These are phyloP conservation scores for Tachina grossa DNA, from an alignment of 2,888 invertebrate species.

Conservation along the genomic window DNA sequence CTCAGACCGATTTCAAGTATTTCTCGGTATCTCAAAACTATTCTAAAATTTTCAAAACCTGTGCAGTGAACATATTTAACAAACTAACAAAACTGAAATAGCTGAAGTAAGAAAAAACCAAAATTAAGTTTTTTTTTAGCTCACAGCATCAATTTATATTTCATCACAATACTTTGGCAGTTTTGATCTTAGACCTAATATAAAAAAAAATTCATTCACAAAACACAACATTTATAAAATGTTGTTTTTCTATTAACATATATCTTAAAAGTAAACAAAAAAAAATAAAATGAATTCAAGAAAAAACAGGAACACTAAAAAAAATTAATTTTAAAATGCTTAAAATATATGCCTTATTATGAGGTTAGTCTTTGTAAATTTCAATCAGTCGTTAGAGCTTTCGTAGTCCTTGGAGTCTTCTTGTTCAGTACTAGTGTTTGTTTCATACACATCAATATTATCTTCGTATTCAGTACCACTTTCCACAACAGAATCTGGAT, in stretches of 20 bases:
- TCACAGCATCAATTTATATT: conserved; percentile 1
- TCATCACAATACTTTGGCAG: not conserved
- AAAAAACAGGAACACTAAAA: not conserved
- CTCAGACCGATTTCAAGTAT: no score
- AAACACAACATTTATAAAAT: no score
- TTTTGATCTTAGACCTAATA: conserved; percentile 5
- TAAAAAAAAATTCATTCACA: conserved; percentile 1
- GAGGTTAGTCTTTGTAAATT: no score
- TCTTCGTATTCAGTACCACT: no score
- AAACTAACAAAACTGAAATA: not conserved
- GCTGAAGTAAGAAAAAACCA: not conserved
- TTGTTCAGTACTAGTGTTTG: no score
- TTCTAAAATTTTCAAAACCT: no score
- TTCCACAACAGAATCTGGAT: no score
- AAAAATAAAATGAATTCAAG: not conserved
- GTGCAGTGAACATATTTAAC: no score
- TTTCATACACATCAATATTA: no score
- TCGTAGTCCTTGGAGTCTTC: no score
- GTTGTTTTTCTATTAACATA: conserved; percentile 5
- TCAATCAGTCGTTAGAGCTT: no score
- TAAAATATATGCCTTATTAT: not conserved
- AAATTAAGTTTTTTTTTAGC: not conserved
- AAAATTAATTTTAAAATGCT: not conserved
- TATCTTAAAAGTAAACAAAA: conserved; percentile 3
- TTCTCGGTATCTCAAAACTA: not conserved